Evolutionary conservation across 2,113 vertebrate species (phyloP).

Genomic region (Phycodurus eques): DNA sequence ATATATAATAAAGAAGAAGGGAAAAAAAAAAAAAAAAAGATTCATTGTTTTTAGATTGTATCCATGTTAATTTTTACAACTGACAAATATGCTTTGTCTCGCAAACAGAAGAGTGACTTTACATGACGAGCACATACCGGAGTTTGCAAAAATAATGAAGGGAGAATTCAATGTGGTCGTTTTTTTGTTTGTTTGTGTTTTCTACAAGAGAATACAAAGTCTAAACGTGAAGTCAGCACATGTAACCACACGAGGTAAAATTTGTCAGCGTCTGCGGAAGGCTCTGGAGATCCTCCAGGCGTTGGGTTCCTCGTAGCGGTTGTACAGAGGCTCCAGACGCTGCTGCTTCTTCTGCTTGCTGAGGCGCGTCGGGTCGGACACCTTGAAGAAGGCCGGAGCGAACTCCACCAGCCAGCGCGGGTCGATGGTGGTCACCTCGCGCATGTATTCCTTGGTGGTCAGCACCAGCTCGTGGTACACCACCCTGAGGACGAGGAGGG

Average conservation of each 20-base stretch:
- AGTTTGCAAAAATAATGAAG: too few species aligned
- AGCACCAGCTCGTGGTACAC: slow-evolving; percentile 97
- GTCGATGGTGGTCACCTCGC: slow-evolving; percentile 97
- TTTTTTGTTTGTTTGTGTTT: neutral
- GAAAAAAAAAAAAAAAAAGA: neutral
- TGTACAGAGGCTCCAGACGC: slow-evolving; percentile 91
- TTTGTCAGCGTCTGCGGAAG: slow-evolving; percentile 83
- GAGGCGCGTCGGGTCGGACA: slow-evolving; percentile 94
- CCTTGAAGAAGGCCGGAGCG: slow-evolving; percentile 95
- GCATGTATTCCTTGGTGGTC: slow-evolving; percentile 98
- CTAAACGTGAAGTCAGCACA: neutral
- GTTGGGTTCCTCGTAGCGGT: slow-evolving; percentile 96
- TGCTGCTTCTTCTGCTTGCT: slow-evolving; percentile 99
- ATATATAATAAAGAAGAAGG: neutral
- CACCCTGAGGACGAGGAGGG: slow-evolving; percentile 75
- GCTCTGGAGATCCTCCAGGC: slow-evolving; percentile 96
- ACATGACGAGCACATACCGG: neutral
- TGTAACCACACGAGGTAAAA: rapidly evolving
- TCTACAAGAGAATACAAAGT: neutral
- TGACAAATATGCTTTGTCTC: neutral
- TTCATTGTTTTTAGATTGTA: neutral
- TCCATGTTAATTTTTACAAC: too few species aligned
- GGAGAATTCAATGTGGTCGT: neutral
- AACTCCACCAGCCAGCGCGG: slow-evolving; percentile 98
- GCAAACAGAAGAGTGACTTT: neutral